Evolutionary conservation across 1,140 invertebrate genomes (phyloP).

Genomic region (Zaprionus camerounensis): DNA sequence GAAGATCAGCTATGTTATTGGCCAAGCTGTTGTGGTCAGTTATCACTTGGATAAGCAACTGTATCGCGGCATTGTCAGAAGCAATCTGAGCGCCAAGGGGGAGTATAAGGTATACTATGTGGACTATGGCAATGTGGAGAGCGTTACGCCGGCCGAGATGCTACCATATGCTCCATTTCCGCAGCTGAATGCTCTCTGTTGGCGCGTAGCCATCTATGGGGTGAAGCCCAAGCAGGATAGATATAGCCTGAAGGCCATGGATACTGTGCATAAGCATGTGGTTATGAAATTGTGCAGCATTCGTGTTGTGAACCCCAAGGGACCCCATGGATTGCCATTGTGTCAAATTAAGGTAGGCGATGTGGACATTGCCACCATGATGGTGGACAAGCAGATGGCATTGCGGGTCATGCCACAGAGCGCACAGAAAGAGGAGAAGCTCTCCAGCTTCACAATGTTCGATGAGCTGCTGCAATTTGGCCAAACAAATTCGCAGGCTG

Average conservation of each 20-base stretch:
- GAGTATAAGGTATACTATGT: slow-evolving; percentile 86
- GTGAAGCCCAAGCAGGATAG: slow-evolving; percentile 77
- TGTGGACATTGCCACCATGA: slow-evolving; percentile 51
- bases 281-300: slow-evolving; percentile 67
- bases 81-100: slow-evolving; percentile 48
- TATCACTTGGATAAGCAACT: slow-evolving; percentile 87
- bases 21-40: slow-evolving; percentile 87
- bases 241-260: slow-evolving; percentile 40
- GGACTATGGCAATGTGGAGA: slow-evolving; percentile 88
- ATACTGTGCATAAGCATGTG: slow-evolving; percentile 55
- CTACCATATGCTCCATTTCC: slow-evolving; percentile 86
- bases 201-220: slow-evolving; percentile 84
- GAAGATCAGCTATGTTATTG: slow-evolving; percentile 83
- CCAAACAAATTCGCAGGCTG: background rate
- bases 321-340: slow-evolving; percentile 8
- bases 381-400: slow-evolving; percentile 46
- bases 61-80: slow-evolving; percentile 86
- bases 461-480: slow-evolving; percentile 42
- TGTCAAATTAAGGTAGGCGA: slow-evolving; percentile 54
- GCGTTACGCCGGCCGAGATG: slow-evolving; percentile 85
- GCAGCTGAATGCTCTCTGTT: slow-evolving; percentile 86
- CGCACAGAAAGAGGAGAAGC: background rate
- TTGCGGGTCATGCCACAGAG: background rate
- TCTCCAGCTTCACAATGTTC: slow-evolving; percentile 48
- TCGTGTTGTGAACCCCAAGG: slow-evolving; percentile 32